Evolutionary conservation across 1,140 invertebrate species (phyloP).

Genomic region (Brachionus plicatilis): DNA sequence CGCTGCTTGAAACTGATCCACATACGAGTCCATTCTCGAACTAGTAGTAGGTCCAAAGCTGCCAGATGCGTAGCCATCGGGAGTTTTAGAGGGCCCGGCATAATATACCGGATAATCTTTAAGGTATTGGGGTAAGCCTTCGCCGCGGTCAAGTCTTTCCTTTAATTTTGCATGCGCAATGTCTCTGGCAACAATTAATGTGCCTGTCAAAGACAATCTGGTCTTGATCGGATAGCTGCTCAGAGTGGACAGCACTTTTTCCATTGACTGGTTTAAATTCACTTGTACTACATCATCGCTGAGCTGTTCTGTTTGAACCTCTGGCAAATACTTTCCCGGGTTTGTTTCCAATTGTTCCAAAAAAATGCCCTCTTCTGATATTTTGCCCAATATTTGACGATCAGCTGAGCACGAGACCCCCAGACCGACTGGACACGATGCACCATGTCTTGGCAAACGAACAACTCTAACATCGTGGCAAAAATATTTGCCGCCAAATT

Average conservation of each 20-base stretch:
- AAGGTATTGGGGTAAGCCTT: conserved; percentile 53
- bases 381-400: conserved; percentile 55
- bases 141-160: conserved; percentile 50
- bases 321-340: conserved; percentile 54
- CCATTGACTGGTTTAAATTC: conserved; percentile 53
- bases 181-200: conserved; percentile 54
- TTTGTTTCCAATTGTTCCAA: conserved; percentile 55
- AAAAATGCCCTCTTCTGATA: conserved; percentile 53
- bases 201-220: conserved; percentile 51
- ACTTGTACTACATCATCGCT: conserved; percentile 53
- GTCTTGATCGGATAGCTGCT: conserved; percentile 52
- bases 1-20: conserved; percentile 53
- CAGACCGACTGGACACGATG: conserved; percentile 55
- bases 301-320: conserved; percentile 48
- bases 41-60: conserved; percentile 57
- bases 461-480: conserved; percentile 56
- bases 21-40: conserved; percentile 57
- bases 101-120: conserved; percentile 57
- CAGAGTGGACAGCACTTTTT: conserved; percentile 47
- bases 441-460: conserved; percentile 54
- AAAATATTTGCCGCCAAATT: conserved; percentile 58
- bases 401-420: conserved; percentile 57
- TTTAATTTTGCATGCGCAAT: conserved; percentile 56
- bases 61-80: conserved; percentile 55
- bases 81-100: conserved; percentile 56